Evolutionary conservation across 2,888 invertebrate genomes (phyloP).

Genomic region (Lepidocyrtinus sp.): DNA sequence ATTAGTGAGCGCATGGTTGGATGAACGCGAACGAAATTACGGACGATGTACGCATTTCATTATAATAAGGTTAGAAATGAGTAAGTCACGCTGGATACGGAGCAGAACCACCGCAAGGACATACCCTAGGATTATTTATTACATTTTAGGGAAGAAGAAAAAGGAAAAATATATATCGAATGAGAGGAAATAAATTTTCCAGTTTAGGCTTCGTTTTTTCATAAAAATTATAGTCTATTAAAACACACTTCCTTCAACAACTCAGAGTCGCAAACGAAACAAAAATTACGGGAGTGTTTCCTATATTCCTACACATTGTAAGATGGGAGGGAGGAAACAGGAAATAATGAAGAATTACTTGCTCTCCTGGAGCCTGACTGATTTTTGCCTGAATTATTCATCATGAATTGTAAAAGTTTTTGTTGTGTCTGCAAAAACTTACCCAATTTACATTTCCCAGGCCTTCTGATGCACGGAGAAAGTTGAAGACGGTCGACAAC

Average conservation of each 20-base stretch:
- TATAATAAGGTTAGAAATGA: not conserved
- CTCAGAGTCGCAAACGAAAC: no score
- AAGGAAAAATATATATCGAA: not conserved
- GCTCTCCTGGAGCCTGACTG: slow-evolving; percentile 43
- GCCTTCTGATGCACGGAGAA: no score
- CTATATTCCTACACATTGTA: no score
- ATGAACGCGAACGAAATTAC: not conserved
- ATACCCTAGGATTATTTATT: not conserved
- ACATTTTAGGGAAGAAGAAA: no score
- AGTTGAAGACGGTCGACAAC: no score
- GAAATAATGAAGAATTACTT: slow-evolving; percentile 53
- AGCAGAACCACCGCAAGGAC: not conserved
- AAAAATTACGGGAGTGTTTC: no score
- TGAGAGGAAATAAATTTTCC: slow-evolving; percentile 5
- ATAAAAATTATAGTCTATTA: not conserved
- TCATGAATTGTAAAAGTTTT: no score
- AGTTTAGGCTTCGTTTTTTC: not conserved
- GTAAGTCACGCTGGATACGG: not conserved
- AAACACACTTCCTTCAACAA: no score
- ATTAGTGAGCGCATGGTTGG: not conserved
- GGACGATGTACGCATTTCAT: not conserved
- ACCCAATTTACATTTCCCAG: no score
- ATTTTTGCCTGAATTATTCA: slow-evolving; percentile 35
- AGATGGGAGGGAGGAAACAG: slow-evolving; percentile 16
- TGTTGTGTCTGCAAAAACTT: no score